phyloP scores from a whole-genome alignment of 2,888 invertebrate genomes.

The Apantesis nais region DNA sequence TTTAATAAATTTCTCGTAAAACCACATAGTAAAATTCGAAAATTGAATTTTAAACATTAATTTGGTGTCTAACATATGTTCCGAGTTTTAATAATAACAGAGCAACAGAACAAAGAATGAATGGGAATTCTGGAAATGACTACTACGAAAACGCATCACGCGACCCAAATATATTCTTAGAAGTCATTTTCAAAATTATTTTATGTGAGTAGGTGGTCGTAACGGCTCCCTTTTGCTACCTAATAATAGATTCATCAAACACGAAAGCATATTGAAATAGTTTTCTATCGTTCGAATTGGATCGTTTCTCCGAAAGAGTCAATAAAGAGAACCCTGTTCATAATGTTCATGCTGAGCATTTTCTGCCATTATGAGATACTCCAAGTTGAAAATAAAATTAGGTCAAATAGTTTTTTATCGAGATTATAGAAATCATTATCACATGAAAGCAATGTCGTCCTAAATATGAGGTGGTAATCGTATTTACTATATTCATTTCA shows the following conservation, averaged over 20 bases:
- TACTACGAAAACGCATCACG: slow-evolving; percentile 11
- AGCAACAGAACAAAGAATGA: slow-evolving; percentile 5
- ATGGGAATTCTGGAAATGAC: not conserved
- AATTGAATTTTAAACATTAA: not conserved
- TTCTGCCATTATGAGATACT: slow-evolving; percentile 7
- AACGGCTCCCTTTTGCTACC: slow-evolving; percentile 21
- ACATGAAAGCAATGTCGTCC: not conserved
- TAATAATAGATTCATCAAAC: slow-evolving; percentile 38
- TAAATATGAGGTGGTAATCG: not conserved
- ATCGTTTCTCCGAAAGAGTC: slow-evolving; percentile 29
- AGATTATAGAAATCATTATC: not conserved
- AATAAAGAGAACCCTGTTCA: slow-evolving; percentile 8
- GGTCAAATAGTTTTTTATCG: not conserved
- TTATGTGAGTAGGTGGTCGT: slow-evolving; percentile 2
- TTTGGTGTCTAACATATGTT: not conserved
- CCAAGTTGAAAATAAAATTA: slow-evolving; percentile 1
- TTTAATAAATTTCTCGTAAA: not conserved
- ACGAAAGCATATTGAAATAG: slow-evolving; percentile 30
- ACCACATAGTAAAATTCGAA: not conserved
- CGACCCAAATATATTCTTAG: slow-evolving; percentile 10
- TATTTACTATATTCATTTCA: not conserved
- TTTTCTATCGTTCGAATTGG: slow-evolving; percentile 20
- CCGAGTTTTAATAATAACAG: not conserved
- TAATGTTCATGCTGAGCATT: not conserved
- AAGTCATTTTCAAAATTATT: slow-evolving; percentile 24